Percentiles rank a stretch among this genome's conserved stretches.
Conservation (phyloP, 2,113 vertebrate genomes). For the Himantopus leucocephalus region DNA sequence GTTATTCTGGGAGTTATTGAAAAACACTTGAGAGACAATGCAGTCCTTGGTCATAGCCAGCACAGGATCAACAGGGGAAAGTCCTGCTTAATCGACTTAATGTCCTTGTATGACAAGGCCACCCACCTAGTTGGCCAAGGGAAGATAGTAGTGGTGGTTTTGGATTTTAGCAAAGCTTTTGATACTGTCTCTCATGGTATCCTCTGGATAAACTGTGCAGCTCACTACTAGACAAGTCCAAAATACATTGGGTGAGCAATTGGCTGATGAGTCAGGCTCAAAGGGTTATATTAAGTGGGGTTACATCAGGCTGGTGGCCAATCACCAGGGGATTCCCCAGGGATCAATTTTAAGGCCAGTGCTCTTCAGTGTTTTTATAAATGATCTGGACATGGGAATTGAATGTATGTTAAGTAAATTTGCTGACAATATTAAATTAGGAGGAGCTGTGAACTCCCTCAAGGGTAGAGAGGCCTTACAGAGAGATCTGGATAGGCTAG, state of each 20-base stretch:
- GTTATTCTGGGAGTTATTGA: neutral
- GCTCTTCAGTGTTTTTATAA: neutral
- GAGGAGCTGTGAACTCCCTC: neutral
- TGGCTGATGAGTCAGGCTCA: too few species aligned
- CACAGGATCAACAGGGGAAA: neutral
- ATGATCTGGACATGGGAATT: too few species aligned
- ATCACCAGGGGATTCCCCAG: neutral
- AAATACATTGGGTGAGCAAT: neutral
- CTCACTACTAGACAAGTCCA: neutral
- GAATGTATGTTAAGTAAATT: neutral
- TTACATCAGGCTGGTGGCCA: neutral
- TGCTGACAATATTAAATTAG: neutral
- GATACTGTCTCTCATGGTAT: neutral
- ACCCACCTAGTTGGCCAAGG: neutral
- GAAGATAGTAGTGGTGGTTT: neutral
- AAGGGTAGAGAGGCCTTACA: neutral
- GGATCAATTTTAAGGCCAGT: neutral
- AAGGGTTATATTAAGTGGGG: neutral
- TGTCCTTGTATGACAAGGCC: neutral
- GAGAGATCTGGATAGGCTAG: neutral
- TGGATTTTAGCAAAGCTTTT: neutral
- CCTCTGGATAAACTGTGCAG: neutral
- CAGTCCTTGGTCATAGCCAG: neutral
- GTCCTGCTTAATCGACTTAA: neutral
- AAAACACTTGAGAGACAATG: neutral